These are phyloP conservation scores for Callospermophilus lateralis DNA, from an alignment of 2,113 vertebrate genomes.

Conservation along the genomic window DNA sequence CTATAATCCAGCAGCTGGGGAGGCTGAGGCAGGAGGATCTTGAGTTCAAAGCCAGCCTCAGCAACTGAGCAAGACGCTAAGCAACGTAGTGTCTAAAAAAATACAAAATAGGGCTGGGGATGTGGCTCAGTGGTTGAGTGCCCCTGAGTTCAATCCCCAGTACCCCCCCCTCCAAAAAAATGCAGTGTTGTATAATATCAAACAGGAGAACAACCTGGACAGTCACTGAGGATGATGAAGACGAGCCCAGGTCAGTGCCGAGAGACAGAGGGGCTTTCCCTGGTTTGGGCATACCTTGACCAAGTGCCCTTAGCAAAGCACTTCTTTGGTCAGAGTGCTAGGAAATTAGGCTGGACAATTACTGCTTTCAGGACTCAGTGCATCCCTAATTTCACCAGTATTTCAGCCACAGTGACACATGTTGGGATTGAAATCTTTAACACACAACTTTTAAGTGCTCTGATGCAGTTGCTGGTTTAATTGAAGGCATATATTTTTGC, in stretches of 20 bases:
- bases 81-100: no score
- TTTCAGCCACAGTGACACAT: not conserved
- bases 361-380: no score
- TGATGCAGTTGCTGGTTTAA: not conserved
- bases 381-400: not conserved
- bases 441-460: not conserved
- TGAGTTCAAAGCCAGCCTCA: no score
- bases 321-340: not conserved
- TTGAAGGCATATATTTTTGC: not conserved
- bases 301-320: not conserved
- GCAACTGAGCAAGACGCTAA: no score
- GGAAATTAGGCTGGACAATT: not conserved
- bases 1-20: no score
- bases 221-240: not conserved
- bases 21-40: no score
- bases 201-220: not conserved
- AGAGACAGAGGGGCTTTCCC: fast-evolving
- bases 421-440: fast-evolving
- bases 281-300: no score
- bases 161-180: no score
- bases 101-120: no score
- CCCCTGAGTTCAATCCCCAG: no score
- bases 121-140: no score
- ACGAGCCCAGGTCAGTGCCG: fast-evolving
- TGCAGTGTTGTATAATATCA: no score